Conservation (phyloP, 2,113 vertebrate species). For the Crotalus helleri region DNA sequence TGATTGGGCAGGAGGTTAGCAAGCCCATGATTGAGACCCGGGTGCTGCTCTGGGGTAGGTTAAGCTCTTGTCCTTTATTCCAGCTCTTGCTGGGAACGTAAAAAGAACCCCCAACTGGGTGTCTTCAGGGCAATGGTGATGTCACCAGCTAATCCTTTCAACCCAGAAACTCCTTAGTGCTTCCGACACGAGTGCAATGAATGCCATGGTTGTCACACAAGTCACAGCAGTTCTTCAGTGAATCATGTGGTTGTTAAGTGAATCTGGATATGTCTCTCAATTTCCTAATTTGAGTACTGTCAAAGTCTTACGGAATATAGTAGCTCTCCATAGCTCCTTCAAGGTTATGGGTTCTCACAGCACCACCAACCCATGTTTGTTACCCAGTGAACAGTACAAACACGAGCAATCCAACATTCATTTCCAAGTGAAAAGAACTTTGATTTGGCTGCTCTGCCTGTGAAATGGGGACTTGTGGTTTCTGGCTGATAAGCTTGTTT, state of each 20-base stretch:
- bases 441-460: not conserved
- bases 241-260: not conserved
- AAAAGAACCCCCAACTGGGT: not conserved
- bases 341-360: not conserved
- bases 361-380: not conserved
- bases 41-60: not conserved
- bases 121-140: not conserved
- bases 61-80: not conserved
- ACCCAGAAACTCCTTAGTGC: not conserved
- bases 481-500: slow-evolving; percentile 39
- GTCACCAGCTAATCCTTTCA: not conserved
- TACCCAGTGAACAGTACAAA: not conserved
- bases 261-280: not conserved
- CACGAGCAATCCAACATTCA: not conserved
- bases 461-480: slow-evolving; percentile 33
- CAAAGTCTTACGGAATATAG: not conserved
- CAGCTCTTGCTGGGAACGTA: not conserved
- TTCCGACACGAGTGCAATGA: not conserved
- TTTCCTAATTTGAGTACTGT: not conserved
- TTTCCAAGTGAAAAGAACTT: slow-evolving; percentile 10
- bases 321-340: not conserved
- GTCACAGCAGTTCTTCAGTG: not conserved
- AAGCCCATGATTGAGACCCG: not conserved
- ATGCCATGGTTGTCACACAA: not conserved
- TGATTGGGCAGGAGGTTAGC: too few relatives aligned